A percentile compares a stretch with the other conserved stretches of the same genome.
Evolutionary conservation across 1,140 invertebrate genomes (phyloP).

Genomic region (Halictus rubicundus): DNA sequence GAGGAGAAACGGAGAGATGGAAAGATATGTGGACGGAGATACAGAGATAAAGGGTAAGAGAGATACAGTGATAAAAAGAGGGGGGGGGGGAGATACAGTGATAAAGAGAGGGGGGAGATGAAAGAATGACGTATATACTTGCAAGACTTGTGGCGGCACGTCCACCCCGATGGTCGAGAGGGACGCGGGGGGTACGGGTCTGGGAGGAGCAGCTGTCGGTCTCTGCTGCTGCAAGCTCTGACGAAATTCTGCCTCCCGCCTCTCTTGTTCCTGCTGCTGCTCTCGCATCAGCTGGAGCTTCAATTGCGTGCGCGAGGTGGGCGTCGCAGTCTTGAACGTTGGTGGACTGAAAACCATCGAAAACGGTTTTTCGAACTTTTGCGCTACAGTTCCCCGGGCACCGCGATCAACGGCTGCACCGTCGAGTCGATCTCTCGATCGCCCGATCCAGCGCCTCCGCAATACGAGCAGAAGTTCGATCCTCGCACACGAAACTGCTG

Average conservation of each 20-base stretch:
- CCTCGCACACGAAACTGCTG: too few relatives aligned
- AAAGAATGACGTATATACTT: constrained; percentile 80
- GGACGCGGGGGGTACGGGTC: constrained; percentile 81
- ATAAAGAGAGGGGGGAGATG: neutral
- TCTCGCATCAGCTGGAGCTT: constrained; percentile 93
- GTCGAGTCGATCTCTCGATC: too few relatives aligned
- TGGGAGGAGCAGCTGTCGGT: constrained; percentile 80
- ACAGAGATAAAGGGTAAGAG: too few relatives aligned
- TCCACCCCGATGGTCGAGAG: constrained; percentile 85
- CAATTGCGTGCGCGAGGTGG: constrained; percentile 90
- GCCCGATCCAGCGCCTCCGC: too few relatives aligned
- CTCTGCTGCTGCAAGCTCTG: constrained; percentile 82
- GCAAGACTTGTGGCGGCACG: constrained; percentile 89
- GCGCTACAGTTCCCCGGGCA: neutral
- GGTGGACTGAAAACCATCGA: constrained; percentile 85
- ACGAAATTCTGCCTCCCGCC: constrained; percentile 80
- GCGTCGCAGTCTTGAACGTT: constrained; percentile 89
- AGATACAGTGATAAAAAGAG: too few relatives aligned
- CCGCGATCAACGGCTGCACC: too few relatives aligned
- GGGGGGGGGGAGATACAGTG: neutral
- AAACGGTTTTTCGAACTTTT: constrained; percentile 15
- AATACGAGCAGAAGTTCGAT: too few relatives aligned
- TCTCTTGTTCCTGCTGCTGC: constrained; percentile 88
- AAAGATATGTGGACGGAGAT: neutral
- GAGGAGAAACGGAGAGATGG: neutral